Evolutionary conservation across 2,113 vertebrate genomes (phyloP).

Genomic region (Oreotrochilus melanogaster): DNA sequence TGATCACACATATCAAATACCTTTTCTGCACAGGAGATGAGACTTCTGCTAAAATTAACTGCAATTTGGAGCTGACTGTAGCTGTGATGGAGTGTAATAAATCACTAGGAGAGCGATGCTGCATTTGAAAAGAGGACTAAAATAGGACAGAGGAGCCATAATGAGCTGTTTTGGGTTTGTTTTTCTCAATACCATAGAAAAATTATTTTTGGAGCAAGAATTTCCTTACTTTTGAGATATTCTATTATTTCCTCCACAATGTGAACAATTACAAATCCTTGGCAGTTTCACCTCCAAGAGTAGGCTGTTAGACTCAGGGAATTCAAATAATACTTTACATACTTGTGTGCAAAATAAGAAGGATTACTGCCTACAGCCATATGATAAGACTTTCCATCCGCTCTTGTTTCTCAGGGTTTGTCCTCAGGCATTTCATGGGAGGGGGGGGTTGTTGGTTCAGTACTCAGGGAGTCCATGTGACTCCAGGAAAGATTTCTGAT

Average conservation of each 20-base stretch:
- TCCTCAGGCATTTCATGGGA: slow-evolving; percentile 24
- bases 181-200: slow-evolving; percentile 63
- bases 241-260: slow-evolving; percentile 57
- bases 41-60: slow-evolving; percentile 60
- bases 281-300: slow-evolving; percentile 53
- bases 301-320: slow-evolving; percentile 64
- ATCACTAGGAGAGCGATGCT: slow-evolving; percentile 38
- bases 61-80: slow-evolving; percentile 40
- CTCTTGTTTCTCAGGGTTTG: slow-evolving; percentile 55
- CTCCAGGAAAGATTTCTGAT: neutral
- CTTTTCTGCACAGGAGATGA: slow-evolving; percentile 29
- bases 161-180: slow-evolving; percentile 55
- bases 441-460: neutral
- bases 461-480: slow-evolving; percentile 30
- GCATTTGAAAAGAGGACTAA: slow-evolving; percentile 52
- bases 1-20: neutral
- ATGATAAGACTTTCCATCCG: slow-evolving; percentile 58
- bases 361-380: slow-evolving; percentile 73
- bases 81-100: slow-evolving; percentile 30
- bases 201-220: slow-evolving; percentile 58
- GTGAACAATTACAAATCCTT: slow-evolving; percentile 51
- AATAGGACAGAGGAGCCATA: slow-evolving; percentile 54
- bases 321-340: slow-evolving; percentile 76
- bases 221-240: slow-evolving; percentile 25
- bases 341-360: slow-evolving; percentile 65